Percentiles rank a stretch among this genome's conserved stretches.
phyloP scores from a whole-genome alignment of 2,797 vertebrate species.

The Onychomys arenicola region DNA sequence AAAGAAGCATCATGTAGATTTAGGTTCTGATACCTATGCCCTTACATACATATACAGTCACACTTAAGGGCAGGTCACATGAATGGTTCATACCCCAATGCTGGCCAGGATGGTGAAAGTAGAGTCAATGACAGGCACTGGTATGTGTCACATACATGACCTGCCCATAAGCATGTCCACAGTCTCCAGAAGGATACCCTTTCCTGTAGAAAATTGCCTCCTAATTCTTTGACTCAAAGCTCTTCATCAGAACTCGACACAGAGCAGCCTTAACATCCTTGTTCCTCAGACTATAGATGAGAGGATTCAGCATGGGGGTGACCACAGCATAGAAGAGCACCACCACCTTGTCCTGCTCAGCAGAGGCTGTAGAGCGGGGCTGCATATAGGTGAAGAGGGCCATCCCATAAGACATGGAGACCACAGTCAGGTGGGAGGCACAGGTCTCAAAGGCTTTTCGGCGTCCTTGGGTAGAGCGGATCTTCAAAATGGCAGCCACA shows the following conservation, averaged over 20 bases:
- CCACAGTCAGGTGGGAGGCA: slow-evolving; percentile 71
- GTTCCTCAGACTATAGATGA: slow-evolving; percentile 81
- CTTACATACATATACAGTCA: background rate
- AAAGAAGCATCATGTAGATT: background rate
- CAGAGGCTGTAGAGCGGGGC: background rate
- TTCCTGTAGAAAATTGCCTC: background rate
- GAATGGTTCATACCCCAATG: background rate
- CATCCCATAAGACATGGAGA: slow-evolving; percentile 73
- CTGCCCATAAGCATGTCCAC: too few species aligned
- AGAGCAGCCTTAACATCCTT: slow-evolving; percentile 73
- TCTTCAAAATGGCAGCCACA: slow-evolving; percentile 32
- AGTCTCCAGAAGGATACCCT: background rate
- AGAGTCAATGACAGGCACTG: background rate
- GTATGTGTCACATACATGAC: background rate
- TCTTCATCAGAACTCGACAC: background rate
- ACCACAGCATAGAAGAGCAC: slow-evolving; percentile 68
- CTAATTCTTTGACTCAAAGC: background rate
- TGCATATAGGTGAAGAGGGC: slow-evolving; percentile 61
- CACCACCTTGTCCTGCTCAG: slow-evolving; percentile 68
- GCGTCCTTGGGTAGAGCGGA: background rate
- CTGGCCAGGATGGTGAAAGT: background rate
- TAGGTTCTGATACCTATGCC: too few species aligned
- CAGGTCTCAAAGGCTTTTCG: slow-evolving; percentile 67
- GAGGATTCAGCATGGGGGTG: slow-evolving; percentile 74
- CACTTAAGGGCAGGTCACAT: background rate